Evolutionary conservation across 2,113 vertebrate genomes (phyloP), one percentile per base, ranked within the genome.

Genomic region (Phalacrocorax pelagicus): DNA sequence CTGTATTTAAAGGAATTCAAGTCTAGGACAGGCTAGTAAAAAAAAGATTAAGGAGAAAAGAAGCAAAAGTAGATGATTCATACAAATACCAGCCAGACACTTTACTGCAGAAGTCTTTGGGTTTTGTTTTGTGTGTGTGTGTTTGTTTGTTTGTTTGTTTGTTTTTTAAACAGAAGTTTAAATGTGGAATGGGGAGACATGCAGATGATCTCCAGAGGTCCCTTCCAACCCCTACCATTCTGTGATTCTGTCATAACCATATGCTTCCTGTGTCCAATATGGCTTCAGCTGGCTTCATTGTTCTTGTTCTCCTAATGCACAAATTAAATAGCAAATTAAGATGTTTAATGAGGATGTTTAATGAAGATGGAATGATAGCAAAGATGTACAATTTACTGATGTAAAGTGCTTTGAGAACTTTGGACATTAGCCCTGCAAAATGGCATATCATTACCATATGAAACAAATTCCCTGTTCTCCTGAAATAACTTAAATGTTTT

Each of bases 401-500:
- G 32, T 18, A 67, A 88, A 90, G 30, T 70, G 22, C 36, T 88
- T 81, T 81, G 46, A 86, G 29, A 74, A 66, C 22, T 94, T 91
- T 91, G 73, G 51, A 82, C 55, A 52, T 90, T 71, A 69, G 27
- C 40, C 61, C 34, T 58, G 4, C 46, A 69, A 92, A 71, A 87
- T 52, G 58, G 12, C 42, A 88, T 80, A 82, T 57, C 7, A 62
- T 88, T 82, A 79, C 42, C 44, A 46, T 38, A 81, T 40, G 49
- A 88, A 97, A 78, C 10, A 93, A 87, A 79, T 78, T 20, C 16
- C 15, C 80, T 85, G 66, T 89, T 96, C 46, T 89, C 52, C 83
- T 92, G 73, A 91, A 96, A 93, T 94, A 95, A 92, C 70, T 75
- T 83, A 69, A 80, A 63, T 69, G 42, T 71, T 94, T 91, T 70